Evolutionary conservation across 1,140 invertebrate genomes (phyloP).

Genomic region (Oryctes rhinoceros): DNA sequence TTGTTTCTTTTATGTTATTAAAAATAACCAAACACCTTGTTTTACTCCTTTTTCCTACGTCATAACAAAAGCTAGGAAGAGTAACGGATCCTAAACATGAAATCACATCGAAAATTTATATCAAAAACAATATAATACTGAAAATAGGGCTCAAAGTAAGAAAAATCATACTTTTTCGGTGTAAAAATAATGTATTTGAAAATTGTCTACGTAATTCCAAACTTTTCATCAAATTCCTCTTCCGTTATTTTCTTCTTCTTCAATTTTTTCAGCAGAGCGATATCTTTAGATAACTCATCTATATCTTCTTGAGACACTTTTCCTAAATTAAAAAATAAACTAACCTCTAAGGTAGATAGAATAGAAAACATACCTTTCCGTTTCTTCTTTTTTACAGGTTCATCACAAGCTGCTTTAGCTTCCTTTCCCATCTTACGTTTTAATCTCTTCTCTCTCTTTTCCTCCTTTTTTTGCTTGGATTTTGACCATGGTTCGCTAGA

Average conservation of each 20-base stretch:
- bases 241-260: constrained; percentile 83
- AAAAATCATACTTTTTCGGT: no score
- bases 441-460: constrained; percentile 69
- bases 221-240: constrained; percentile 69
- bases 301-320: constrained; percentile 76
- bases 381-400: constrained; percentile 59
- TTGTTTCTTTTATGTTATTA: no score
- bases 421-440: constrained; percentile 67
- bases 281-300: constrained; percentile 84
- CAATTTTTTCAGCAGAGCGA: constrained; percentile 85
- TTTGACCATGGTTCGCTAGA: constrained; percentile 83
- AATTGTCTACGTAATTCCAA: constrained; percentile 55
- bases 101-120: no score
- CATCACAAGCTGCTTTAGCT: constrained; percentile 60
- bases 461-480: constrained; percentile 78
- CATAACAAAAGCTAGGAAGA: no score
- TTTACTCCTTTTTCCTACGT: no score
- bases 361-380: constrained; percentile 56
- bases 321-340: constrained; percentile 51
- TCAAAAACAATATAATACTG: no score
- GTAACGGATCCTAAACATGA: no score
- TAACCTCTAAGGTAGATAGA: neutral
- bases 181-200: no score
- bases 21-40: no score
- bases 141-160: no score